phyloP scores from a whole-genome alignment of 2,888 invertebrate species.

The Teleiodes luculella region DNA sequence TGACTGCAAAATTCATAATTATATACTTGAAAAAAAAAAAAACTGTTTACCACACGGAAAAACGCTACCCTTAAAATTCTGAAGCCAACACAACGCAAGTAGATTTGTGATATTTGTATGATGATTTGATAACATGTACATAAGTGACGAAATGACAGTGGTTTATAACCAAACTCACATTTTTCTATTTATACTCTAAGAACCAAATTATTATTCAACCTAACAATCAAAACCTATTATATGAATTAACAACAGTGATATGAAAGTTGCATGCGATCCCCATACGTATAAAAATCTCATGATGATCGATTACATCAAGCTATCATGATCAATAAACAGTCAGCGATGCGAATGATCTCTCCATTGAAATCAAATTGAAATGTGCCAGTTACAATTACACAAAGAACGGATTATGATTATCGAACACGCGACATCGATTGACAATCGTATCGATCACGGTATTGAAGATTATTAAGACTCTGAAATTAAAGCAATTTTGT shows the following conservation, averaged over 20 bases:
- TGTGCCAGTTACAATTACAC: neutral
- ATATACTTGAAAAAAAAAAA: no score
- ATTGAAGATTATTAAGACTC: neutral
- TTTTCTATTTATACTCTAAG: no score
- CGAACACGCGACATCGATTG: slow-evolving; percentile 7
- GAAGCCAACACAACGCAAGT: no score
- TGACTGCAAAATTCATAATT: no score
- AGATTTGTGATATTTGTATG: no score
- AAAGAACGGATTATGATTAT: slow-evolving; percentile 8
- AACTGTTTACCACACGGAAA: no score
- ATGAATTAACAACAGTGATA: neutral
- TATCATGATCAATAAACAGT: neutral
- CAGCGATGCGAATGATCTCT: slow-evolving; percentile 4
- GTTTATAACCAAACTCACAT: no score
- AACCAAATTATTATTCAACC: neutral
- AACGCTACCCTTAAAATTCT: no score
- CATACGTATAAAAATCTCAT: neutral
- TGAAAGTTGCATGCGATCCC: neutral
- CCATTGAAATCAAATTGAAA: neutral
- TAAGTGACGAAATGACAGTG: no score
- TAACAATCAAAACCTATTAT: neutral
- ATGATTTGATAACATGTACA: no score
- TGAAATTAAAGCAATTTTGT: neutral
- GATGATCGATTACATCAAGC: neutral
- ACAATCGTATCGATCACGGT: neutral